Base-by-base conservation (phyloP, 1,140 invertebrate genomes). In the Cotesia glomerata region DNA sequence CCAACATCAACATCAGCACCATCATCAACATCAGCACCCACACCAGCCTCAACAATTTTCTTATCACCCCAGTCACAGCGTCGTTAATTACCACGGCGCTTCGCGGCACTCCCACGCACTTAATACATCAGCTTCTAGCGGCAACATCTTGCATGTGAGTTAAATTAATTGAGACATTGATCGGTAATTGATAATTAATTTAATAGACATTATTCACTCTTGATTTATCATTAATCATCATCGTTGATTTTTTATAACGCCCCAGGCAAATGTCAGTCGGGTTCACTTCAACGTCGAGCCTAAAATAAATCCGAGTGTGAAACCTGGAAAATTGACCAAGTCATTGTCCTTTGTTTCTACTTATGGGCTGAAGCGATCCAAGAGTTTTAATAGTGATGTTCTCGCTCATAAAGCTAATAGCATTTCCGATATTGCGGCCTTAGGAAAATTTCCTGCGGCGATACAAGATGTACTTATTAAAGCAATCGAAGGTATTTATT, bases 291-390 rank as follows among this genome's bases (percentile, higher is more conserved):
- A 74, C 52, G 70, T 86, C n/a, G 75, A 80, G 14, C 75, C 75
- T 18, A 84, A 84, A 49, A 52, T 74, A 16, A 84, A 82, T 75
- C 9, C 76, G 14, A 77, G 77, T 36, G 66, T 32, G 5, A 86
- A 82, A 72, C 82, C 85, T 2, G 84, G 83, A 68, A 86, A 84
- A 74, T 79, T 86, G n/a, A 85, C 78, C 2, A 87, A 87, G 77
- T 86, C 85, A 8, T 76, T 83, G 45, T 86, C 85, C 8, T 87
- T 86, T 61, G 80, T 86, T 9, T 85, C 85, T 0, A 80, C 88
- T 2, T 87, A 89, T 8, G 90, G 89, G n/a, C 78, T 94, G 14
- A 94, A 95, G 84, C 88, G 94, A 26, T 95, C 94, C 7, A 95
- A 95, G 82, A 95, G 93, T 62, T 83, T 95, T 59, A 94, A 92